Conservation (phyloP, 2,113 vertebrate species). For the Bucco capensis region DNA sequence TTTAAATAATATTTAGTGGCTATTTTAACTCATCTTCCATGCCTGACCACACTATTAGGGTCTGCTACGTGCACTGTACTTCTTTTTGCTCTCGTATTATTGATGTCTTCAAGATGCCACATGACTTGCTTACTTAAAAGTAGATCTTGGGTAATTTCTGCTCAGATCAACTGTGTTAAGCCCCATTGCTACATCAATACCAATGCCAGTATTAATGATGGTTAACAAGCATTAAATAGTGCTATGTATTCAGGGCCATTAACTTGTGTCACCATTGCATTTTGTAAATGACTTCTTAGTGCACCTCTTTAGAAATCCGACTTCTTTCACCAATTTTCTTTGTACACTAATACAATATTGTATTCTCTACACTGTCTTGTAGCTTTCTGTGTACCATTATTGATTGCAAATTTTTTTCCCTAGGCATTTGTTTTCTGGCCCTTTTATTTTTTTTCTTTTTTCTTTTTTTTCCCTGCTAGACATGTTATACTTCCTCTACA, state of each 20-base stretch:
- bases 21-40: not conserved
- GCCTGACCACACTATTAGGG: accelerated
- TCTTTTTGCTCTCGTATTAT: not conserved
- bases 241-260: conserved; percentile 20
- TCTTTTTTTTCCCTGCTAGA: not conserved
- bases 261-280: not conserved
- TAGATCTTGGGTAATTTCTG: not conserved
- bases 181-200: not conserved
- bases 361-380: not conserved
- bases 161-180: not conserved
- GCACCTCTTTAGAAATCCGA: not conserved
- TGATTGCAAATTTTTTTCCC: not conserved
- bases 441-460: not conserved
- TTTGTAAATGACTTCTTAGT: not conserved
- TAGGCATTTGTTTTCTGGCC: not conserved
- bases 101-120: not conserved
- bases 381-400: not conserved
- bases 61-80: not conserved
- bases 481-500: not conserved
- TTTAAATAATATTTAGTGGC: not conserved
- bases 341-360: not conserved
- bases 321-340: not conserved
- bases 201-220: conserved; percentile 20
- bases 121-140: not conserved
- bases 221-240: conserved; percentile 15